A percentile compares a stretch with the other conserved stretches of the same genome.
These are phyloP conservation scores for Xiphophorus couchianus DNA, from an alignment of 2,113 vertebrate genomes.

Conservation along the genomic window DNA sequence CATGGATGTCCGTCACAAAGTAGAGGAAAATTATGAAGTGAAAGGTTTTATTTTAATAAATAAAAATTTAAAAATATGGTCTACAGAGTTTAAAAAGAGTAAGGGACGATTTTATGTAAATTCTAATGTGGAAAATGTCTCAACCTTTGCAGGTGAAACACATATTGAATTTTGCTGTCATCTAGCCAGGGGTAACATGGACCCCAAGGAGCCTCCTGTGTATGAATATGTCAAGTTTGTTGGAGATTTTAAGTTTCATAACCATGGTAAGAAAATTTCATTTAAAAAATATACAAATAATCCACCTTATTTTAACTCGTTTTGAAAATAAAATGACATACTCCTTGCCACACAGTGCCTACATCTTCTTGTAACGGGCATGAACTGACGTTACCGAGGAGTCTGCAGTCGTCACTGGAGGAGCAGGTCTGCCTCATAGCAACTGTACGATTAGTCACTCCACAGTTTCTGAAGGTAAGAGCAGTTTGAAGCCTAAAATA, in stretches of 20 bases:
- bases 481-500: neutral
- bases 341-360: conserved; percentile 81
- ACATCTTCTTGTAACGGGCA: conserved; percentile 86
- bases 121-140: conserved; percentile 4
- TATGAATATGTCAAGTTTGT: conserved; percentile 95
- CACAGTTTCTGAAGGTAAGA: conserved; percentile 86
- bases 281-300: neutral
- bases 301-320: neutral
- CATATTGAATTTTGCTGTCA: conserved; percentile 95
- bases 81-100: neutral
- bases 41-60: too few species aligned
- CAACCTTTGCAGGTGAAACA: conserved; percentile 79
- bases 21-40: too few species aligned
- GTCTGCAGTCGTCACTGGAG: conserved; percentile 85
- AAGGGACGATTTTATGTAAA: neutral
- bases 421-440: conserved; percentile 92
- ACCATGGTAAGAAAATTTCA: conserved; percentile 82
- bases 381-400: conserved; percentile 79
- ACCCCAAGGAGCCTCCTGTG: conserved; percentile 77
- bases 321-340: neutral
- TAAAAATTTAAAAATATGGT: neutral
- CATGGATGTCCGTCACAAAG: neutral
- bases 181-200: conserved; percentile 86
- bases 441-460: conserved; percentile 86
- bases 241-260: conserved; percentile 89